Evolutionary conservation across 2,797 vertebrate species (phyloP).

Genomic region (Masticophis lateralis): DNA sequence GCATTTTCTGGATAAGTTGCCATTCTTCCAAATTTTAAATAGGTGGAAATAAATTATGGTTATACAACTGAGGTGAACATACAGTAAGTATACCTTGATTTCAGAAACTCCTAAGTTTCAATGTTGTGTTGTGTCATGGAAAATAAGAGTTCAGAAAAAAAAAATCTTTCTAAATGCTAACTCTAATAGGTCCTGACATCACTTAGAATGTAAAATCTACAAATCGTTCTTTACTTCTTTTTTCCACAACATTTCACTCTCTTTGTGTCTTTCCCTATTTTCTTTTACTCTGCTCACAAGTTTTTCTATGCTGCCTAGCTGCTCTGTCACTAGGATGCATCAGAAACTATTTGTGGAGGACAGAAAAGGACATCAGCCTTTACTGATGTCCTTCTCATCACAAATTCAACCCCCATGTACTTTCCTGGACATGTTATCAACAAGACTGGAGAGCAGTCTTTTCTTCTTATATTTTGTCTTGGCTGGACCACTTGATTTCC

Average conservation of each 20-base stretch:
- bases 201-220: background rate
- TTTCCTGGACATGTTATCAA: background rate
- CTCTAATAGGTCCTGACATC: background rate
- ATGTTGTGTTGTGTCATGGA: background rate
- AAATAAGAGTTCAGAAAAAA: background rate
- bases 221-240: background rate
- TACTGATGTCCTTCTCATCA: background rate
- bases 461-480: background rate
- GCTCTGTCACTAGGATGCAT: background rate
- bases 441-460: background rate
- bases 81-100: background rate
- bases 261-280: background rate
- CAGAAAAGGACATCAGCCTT: background rate
- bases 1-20: background rate
- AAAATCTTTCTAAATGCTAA: background rate
- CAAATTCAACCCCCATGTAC: background rate
- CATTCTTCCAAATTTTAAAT: background rate
- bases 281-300: background rate
- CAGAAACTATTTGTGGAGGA: background rate
- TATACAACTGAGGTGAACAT: background rate
- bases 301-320: background rate
- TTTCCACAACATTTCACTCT: background rate
- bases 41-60: background rate
- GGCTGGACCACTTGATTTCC: background rate
- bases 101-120: background rate